Evolutionary conservation across 2,113 vertebrate species (phyloP).

Genomic region (Pampusana beccarii): DNA sequence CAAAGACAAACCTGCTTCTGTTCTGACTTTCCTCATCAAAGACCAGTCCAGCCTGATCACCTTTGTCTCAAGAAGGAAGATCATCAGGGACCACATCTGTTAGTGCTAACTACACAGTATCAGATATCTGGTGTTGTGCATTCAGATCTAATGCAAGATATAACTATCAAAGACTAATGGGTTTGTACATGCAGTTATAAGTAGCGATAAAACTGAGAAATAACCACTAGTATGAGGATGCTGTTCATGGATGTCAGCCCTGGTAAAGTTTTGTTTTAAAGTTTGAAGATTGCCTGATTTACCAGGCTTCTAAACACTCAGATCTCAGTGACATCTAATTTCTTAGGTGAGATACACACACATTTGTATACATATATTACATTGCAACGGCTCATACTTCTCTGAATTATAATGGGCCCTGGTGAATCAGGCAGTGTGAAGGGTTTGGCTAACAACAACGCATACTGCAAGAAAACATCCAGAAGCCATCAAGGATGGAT

Average conservation of each 20-base stretch:
- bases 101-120: background rate
- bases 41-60: background rate
- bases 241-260: background rate
- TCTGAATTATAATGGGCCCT: background rate
- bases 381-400: background rate
- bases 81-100: background rate
- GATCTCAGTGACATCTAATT: background rate
- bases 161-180: background rate
- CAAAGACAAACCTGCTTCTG: background rate
- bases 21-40: background rate
- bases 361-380: background rate
- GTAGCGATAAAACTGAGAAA: background rate
- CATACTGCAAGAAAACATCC: background rate
- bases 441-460: background rate
- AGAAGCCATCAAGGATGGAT: background rate
- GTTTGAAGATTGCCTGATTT: background rate
- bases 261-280: background rate
- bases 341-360: background rate
- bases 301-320: background rate
- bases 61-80: background rate
- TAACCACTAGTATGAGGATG: background rate
- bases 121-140: background rate
- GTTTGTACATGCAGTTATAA: background rate
- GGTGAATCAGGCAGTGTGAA: background rate
- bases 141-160: background rate